These are phyloP conservation scores for Aphis craccivora DNA, from an alignment of 1,140 invertebrate species.

Conservation along the genomic window DNA sequence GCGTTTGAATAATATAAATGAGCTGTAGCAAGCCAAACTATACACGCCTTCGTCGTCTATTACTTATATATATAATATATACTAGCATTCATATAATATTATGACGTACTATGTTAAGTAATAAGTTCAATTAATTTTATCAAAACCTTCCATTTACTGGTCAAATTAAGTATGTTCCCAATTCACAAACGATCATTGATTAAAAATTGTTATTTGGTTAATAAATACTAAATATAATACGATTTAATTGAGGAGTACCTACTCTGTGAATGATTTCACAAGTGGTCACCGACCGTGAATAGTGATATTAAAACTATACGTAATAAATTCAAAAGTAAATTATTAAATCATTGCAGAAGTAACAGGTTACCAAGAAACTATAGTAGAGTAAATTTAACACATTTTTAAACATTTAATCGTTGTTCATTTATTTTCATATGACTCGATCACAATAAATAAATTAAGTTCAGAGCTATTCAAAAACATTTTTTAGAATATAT, in stretches of 20 bases:
- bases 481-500: neutral
- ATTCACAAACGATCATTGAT: neutral
- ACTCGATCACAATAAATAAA: neutral
- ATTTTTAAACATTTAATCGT: neutral
- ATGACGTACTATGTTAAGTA: neutral
- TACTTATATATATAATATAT: neutral
- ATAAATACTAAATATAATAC: neutral
- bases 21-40: neutral
- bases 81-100: neutral
- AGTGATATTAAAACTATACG: neutral
- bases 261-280: neutral
- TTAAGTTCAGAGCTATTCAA: neutral
- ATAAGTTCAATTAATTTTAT: conserved; percentile 2
- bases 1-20: conserved; percentile 20
- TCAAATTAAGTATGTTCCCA: neutral
- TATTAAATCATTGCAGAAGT: neutral
- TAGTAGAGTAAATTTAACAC: neutral
- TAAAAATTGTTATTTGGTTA: neutral
- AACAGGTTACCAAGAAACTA: neutral
- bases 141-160: neutral
- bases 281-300: neutral
- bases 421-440: neutral
- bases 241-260: neutral
- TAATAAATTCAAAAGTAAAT: neutral
- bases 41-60: neutral